Conservation (phyloP, 2,113 vertebrate genomes). For the Tragelaphus scriptus region DNA sequence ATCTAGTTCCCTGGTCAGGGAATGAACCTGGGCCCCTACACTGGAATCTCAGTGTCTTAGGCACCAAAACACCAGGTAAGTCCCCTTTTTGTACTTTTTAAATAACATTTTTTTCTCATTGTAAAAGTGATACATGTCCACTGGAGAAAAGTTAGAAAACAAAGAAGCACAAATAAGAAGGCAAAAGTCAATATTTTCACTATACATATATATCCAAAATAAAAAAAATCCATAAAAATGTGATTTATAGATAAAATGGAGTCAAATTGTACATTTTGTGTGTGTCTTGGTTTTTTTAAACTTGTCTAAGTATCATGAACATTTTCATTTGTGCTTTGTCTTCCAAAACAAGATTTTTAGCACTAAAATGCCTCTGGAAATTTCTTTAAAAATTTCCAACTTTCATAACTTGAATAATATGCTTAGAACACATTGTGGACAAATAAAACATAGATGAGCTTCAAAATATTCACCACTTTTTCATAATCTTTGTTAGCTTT, state of each 20-base stretch:
- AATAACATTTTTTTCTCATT: not conserved
- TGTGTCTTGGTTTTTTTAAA: not conserved
- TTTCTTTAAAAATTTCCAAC: not conserved
- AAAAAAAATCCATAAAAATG: not conserved
- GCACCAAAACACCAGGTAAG: not conserved
- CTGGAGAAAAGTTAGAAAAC: not conserved
- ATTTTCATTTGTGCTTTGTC: not conserved
- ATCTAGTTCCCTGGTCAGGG: not conserved
- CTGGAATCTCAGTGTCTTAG: not conserved
- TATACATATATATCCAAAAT: not conserved
- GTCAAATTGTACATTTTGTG: not conserved
- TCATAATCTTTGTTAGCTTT: not conserved
- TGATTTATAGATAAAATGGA: not conserved
- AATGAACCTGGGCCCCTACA: not conserved
- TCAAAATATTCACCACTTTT: not conserved
- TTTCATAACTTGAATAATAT: not conserved
- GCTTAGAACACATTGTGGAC: not conserved
- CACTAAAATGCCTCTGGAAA: not conserved
- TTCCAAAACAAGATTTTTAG: constrained; percentile 2
- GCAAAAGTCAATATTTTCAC: not conserved
- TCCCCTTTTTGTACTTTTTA: not conserved
- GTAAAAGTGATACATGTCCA: not conserved
- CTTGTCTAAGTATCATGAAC: not conserved
- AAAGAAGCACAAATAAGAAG: not conserved
- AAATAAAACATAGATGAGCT: not conserved